phyloP scores from a whole-genome alignment of 1,140 invertebrate species.

The Calosoma granatense region DNA sequence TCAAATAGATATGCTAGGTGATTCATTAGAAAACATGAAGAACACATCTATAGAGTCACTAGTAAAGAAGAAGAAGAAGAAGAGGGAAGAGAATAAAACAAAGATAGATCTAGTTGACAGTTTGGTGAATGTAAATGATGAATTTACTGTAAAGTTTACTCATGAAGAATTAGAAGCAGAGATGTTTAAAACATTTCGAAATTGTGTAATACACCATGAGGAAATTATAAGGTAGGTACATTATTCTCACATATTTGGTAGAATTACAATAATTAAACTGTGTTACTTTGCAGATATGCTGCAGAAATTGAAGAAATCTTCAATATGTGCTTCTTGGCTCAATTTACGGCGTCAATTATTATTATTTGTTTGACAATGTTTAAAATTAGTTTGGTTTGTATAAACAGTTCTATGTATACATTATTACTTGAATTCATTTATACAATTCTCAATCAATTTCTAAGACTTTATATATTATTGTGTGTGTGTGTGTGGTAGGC shows the following conservation, averaged over 20 bases:
- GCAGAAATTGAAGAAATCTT: conserved; percentile 17
- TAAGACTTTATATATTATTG: not conserved
- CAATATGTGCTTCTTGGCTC: conserved; percentile 11
- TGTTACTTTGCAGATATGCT: conserved; percentile 19
- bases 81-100: not conserved
- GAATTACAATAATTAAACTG: too few species aligned
- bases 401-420: not conserved
- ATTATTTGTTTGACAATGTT: conserved; percentile 22
- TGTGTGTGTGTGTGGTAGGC: too few species aligned
- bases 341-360: conserved; percentile 15
- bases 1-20: conserved; percentile 21
- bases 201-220: conserved; percentile 19
- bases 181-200: conserved; percentile 10
- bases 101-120: not conserved
- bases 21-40: conserved; percentile 14
- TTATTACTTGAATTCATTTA: too few species aligned
- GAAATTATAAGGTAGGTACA: conserved; percentile 20
- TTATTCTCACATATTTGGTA: not conserved
- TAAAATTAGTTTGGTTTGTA: conserved; percentile 18
- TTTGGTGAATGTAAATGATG: conserved; percentile 1
- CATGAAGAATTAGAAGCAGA: conserved; percentile 1
- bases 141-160: not conserved
- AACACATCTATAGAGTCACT: not conserved
- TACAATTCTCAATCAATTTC: too few species aligned
- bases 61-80: not conserved